Base-by-base conservation (phyloP, 1,140 invertebrate genomes). In the Tetragnatha versicolor region DNA sequence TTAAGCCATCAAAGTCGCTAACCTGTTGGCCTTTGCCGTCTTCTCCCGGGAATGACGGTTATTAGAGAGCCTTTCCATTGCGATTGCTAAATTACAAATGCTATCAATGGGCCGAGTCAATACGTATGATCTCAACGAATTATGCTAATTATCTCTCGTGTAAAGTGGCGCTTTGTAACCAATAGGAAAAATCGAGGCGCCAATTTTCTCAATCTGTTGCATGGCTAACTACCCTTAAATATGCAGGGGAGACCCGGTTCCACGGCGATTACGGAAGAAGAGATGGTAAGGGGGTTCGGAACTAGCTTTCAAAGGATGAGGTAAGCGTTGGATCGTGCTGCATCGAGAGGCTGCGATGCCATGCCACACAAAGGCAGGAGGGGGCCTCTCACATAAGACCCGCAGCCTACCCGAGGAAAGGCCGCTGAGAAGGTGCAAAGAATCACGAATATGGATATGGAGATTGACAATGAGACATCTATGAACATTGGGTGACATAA, bases 111-210 rank as follows among this genome's bases (percentile, higher is more conserved):
- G 7, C 29, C 60, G 37, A 65, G 60, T 66, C 60, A 77, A 77
- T 77, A 42, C 61, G 12, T 76, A 65, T 51, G 73, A 77, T 77
- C 47, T 42, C 22, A n/a, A 53, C 61, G 53, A 77, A 66, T 77
- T 77, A 77, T 77, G 60, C 73, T 77, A 77, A 77, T 77, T 77
- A 66, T 66, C 60, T 66, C 29, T 29, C 60, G 42, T 42, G 47
- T 4, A 77, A 65, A 66, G 31, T 77, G 55, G 72, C 42, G 20
- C 72, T 49, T 76, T 63, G 42, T 37, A 66, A 55, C 47, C 60
- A 77, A 77, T 66, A 42, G 73, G 61, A 66, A 58, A 77, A 77
- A 37, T 55, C 31, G 61, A 77, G 49, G 73, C 45, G 60, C 73
- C 61, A 55, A 66, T 66, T 66, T 65, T 66, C 60, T 65, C 20